These are phyloP conservation scores for Siderastrea radians DNA, from an alignment of 92 coral and sea anemone genomes.

Conservation along the genomic window DNA sequence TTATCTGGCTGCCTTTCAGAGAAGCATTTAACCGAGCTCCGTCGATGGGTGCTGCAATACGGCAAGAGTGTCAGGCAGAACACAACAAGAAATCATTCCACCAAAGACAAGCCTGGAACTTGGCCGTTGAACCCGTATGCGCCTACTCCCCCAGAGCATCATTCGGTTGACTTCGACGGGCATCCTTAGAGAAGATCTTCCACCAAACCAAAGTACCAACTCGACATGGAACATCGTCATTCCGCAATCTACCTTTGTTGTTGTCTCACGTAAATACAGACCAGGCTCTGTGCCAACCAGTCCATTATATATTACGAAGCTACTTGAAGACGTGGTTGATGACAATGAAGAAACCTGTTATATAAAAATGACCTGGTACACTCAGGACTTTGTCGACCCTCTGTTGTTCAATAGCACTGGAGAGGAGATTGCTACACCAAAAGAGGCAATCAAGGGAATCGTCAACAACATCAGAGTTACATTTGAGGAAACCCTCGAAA, in stretches of 20 bases:
- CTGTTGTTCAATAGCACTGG: slow-evolving; percentile 48
- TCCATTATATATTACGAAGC: slow-evolving; percentile 45
- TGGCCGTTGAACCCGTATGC: slow-evolving; percentile 46
- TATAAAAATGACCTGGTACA: slow-evolving; percentile 39
- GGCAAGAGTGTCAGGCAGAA: slow-evolving; percentile 68
- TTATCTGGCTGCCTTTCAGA: slow-evolving; percentile 48
- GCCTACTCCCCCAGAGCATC: slow-evolving; percentile 50
- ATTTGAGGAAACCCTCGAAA: slow-evolving; percentile 41
- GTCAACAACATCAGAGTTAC: slow-evolving; percentile 35
- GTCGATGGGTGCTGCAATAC: slow-evolving; percentile 59
- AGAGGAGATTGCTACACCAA: slow-evolving; percentile 32
- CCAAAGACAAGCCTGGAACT: slow-evolving; percentile 64
- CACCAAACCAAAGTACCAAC: no score
- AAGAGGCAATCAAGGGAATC: slow-evolving; percentile 48
- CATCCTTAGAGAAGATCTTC: no score
- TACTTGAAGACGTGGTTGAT: slow-evolving; percentile 61
- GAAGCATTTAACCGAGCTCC: slow-evolving; percentile 63
- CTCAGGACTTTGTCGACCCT: slow-evolving; percentile 57
- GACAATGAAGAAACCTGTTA: slow-evolving; percentile 42
- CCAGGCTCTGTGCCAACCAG: slow-evolving; percentile 50
- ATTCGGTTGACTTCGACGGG: slow-evolving; percentile 29
- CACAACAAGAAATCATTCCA: slow-evolving; percentile 52
- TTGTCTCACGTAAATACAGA: slow-evolving; percentile 40
- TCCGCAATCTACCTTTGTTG: slow-evolving; percentile 46
- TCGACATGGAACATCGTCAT: slow-evolving; percentile 14